These are phyloP conservation scores for Halichondria panicea DNA, from an alignment of 37 sponge, comb jelly and placozoan genomes.

Conservation along the genomic window DNA sequence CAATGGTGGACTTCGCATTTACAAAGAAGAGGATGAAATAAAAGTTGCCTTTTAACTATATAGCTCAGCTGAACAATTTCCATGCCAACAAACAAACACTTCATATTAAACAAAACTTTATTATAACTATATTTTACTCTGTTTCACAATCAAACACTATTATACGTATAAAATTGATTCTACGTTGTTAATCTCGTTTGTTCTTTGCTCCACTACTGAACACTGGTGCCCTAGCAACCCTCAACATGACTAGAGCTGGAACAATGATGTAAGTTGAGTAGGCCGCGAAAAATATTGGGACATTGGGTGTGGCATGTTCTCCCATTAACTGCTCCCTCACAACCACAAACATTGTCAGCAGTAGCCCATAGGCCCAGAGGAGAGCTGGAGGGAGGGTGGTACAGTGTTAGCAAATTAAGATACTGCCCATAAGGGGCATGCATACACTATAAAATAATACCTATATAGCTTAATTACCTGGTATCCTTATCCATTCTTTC, in stretches of 20 bases:
- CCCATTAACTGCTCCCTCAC: slow-evolving; percentile 72
- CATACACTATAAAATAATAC: not conserved
- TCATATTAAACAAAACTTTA: not conserved
- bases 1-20: slow-evolving; percentile 21
- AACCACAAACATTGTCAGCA: slow-evolving; percentile 62
- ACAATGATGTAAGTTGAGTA: slow-evolving; percentile 69
- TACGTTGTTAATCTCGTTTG: not conserved
- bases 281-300: slow-evolving; percentile 41
- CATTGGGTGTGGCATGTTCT: slow-evolving; percentile 43
- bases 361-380: slow-evolving; percentile 78
- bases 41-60: not conserved
- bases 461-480: slow-evolving; percentile 48
- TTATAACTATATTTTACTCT: not conserved
- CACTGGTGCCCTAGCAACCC: slow-evolving; percentile 55
- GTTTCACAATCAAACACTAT: not conserved
- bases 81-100: not conserved
- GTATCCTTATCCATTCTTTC: slow-evolving; percentile 85
- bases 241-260: slow-evolving; percentile 59
- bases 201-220: slow-evolving; percentile 22
- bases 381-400: slow-evolving; percentile 41
- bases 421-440: not conserved
- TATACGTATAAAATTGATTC: too few relatives aligned
- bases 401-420: not conserved
- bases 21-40: slow-evolving; percentile 6
- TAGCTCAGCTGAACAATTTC: not conserved